These are phyloP conservation scores for Poecilus cupreus DNA, from an alignment of 2,888 invertebrate species.

Conservation along the genomic window DNA sequence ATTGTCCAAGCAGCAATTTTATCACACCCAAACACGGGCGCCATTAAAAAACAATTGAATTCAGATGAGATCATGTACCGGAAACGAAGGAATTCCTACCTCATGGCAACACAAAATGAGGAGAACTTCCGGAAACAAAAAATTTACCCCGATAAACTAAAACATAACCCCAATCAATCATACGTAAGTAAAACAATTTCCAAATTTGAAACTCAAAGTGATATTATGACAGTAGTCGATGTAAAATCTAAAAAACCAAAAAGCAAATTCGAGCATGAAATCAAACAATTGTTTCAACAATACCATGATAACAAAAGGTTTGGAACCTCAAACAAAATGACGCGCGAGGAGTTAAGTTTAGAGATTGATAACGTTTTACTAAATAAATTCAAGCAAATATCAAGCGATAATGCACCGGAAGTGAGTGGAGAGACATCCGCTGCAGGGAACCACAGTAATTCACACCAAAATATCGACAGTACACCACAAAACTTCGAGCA, in stretches of 20 bases:
- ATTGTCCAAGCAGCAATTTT: background rate
- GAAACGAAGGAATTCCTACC: constrained; percentile 31
- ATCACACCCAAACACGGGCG: background rate
- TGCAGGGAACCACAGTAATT: constrained; percentile 5
- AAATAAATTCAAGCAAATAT: constrained; percentile 15
- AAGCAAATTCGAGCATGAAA: background rate
- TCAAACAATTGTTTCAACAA: constrained; percentile 5
- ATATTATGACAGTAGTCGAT: background rate
- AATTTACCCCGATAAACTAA: background rate
- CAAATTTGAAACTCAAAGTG: constrained; percentile 21
- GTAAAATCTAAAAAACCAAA: background rate
- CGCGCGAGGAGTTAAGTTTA: constrained; percentile 2
- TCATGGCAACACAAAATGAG: constrained; percentile 19
- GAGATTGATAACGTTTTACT: constrained; percentile 27
- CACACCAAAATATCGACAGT: background rate
- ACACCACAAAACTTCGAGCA: background rate
- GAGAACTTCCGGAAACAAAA: constrained; percentile 1
- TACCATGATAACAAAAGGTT: constrained; percentile 30
- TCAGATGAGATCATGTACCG: constrained; percentile 3
- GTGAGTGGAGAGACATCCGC: background rate
- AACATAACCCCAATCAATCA: background rate
- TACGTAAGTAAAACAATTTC: constrained; percentile 35
- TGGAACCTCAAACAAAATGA: constrained; percentile 11
- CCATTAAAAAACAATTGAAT: constrained; percentile 10
- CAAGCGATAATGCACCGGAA: background rate